Evolutionary conservation across 2,797 vertebrate genomes (phyloP).

Genomic region (Molossus alvarezi): DNA sequence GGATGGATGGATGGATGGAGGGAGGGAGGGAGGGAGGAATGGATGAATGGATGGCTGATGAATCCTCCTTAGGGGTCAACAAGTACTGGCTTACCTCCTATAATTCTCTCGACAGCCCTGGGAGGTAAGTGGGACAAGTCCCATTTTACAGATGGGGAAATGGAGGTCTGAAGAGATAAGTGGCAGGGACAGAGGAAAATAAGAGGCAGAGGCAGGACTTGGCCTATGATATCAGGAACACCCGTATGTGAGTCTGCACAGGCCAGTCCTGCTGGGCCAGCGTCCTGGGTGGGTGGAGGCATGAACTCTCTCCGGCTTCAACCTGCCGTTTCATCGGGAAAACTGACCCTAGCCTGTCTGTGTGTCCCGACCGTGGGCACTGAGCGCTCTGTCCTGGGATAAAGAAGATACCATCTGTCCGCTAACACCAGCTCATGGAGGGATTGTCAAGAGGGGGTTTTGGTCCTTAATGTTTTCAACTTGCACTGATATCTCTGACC

Average conservation of each 20-base stretch:
- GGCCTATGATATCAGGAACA: not conserved
- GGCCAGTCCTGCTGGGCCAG: not conserved
- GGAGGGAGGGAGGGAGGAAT: not conserved
- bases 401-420: not conserved
- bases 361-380: not conserved
- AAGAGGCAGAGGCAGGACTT: not conserved
- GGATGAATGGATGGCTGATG: not conserved
- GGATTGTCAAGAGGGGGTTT: not conserved
- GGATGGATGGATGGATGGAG: not conserved
- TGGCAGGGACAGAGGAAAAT: not conserved
- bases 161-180: not conserved
- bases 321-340: not conserved
- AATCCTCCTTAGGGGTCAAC: not conserved
- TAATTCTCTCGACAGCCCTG: not conserved
- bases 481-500: no score
- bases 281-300: not conserved
- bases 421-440: not conserved
- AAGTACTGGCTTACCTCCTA: not conserved
- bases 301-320: not conserved
- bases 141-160: slow-evolving; percentile 25
- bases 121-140: not conserved
- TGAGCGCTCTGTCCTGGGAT: not conserved
- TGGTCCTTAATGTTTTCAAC: not conserved
- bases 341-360: not conserved
- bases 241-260: not conserved